Base-by-base conservation (phyloP, 2,888 invertebrate species). In the Drosophila buzzatii region DNA sequence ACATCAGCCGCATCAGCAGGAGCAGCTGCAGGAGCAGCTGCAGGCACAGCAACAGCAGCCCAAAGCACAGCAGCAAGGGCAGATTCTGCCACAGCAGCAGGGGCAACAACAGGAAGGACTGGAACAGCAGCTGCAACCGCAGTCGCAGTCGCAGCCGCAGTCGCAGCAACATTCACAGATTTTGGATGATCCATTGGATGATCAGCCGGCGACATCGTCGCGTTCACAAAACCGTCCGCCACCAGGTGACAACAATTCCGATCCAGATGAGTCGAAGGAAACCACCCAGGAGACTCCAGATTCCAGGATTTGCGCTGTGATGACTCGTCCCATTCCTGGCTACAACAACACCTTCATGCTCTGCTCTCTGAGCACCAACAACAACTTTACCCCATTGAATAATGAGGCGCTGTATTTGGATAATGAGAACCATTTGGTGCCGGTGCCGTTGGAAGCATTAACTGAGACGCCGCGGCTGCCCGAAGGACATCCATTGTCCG, bases 321-420 rank as follows among this genome's bases (percentile, higher is more conserved):
- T 96, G 27, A 96, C 96, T 23, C 96, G 96, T 82, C 95, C 95
- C 79, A 96, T 96, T 7, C 95, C 96, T 33, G 94, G 95, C 0
- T 96, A 96, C 70, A 95, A 95, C 0, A 96, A 96, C 90, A 96
- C 96, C 91, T 94, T 97, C 39, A 96, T 97, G 73, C 94, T 95
- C 2, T 91, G 92, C 61, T 95, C 95, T 63, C 95, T 96, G 49
- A 95, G 95, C 52, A 90, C 88, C 53, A 94, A 96, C 69, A 95
- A 96, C 69, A 95, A 95, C 18, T 94, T 96, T 62, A 95, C 95
- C 23, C 96, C 96, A 0, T 94, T 97, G 45, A 96, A 96, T 90
- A 96, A 96, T 84, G 95, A 91, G 45, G 91, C 91, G 0, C 70
- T 92, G 20, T 92, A 92, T 76, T 69, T 93, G 75, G 92, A 93